Base-by-base conservation (phyloP, 1,140 invertebrate species). In the Drosophila kurseongensis region DNA sequence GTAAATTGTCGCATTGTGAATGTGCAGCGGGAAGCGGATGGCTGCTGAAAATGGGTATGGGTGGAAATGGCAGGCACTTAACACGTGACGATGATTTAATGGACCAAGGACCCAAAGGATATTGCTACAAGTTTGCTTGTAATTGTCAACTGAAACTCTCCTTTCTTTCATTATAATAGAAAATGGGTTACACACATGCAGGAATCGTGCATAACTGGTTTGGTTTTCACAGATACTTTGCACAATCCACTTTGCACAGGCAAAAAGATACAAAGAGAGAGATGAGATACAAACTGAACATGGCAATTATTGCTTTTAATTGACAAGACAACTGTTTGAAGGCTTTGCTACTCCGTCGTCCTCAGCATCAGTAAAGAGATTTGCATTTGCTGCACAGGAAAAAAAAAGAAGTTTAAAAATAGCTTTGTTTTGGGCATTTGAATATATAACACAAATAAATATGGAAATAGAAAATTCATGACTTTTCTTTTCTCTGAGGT, bases 1-100 rank as follows among this genome's bases (percentile, higher is more conserved):
- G 76, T 83, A 88, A 88, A 88, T 88, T 88, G 83, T 89, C 59
- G 83, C 83, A 86, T 79, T 88, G 71, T 86, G 36, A 59, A 16
- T 47, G 44, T 55, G 54, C 27, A 36, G 18, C 38, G 48, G 29
- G 38, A 8, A 9, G 36, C 12, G 32, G 23, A 52, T 23, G 12
- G 42, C 1, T 4, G 38, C 5, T 16, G 38, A 47, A 13, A 75
- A 29, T 27, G 45, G 14, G 54, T 16, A 8, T 36, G 45, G 56
- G 13, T n/a, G 18, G 32, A 45, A 44, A 80, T 84, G 82, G 72
- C 57, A 85, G 80, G 77, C 80, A 85, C 80, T 84, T 85, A 84
- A 84, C 81, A 80, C 67, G 78, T 69, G 62, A 76, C 71, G 73
- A 54, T 56, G 62, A 67, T 58, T 41, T 67, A 66, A 58, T 38